Evolutionary conservation across 2,888 invertebrate species (phyloP).

Genomic region (Ptychoptera contaminata): DNA sequence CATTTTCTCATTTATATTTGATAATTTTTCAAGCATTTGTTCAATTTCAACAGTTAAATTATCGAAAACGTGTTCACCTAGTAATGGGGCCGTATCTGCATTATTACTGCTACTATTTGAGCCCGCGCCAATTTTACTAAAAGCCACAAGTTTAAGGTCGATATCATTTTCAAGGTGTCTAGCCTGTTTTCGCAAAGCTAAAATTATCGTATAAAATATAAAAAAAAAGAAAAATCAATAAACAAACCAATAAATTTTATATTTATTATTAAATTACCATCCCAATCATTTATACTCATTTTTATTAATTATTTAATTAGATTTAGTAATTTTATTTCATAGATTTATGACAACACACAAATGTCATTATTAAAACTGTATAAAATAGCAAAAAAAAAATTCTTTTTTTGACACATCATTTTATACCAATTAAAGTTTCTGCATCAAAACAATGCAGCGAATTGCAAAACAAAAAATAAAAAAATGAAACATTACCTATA

Average conservation of each 20-base stretch:
- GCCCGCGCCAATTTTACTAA: slow-evolving; percentile 82
- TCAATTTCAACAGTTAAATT: slow-evolving; percentile 86
- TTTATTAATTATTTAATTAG: background rate
- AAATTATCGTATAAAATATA: too few species aligned
- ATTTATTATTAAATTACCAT: slow-evolving; percentile 1
- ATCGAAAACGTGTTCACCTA: slow-evolving; percentile 85
- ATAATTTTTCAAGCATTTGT: slow-evolving; percentile 61
- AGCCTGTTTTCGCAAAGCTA: slow-evolving; percentile 85
- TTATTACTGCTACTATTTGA: slow-evolving; percentile 31
- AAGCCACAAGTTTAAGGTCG: slow-evolving; percentile 85
- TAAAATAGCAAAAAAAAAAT: too few species aligned
- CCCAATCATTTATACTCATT: slow-evolving; percentile 3
- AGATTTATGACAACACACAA: too few species aligned
- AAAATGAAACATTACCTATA: too few species aligned
- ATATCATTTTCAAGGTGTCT: slow-evolving; percentile 90
- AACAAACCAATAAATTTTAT: background rate
- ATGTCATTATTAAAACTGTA: too few species aligned
- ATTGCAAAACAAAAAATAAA: too few species aligned
- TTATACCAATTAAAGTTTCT: too few species aligned
- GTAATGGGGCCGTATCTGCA: slow-evolving; percentile 64
- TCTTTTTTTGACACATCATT: too few species aligned
- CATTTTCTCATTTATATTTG: slow-evolving; percentile 68
- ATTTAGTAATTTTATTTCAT: too few species aligned
- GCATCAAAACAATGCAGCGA: too few species aligned
- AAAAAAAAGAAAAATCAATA: slow-evolving; percentile 16